phyloP scores from a whole-genome alignment of 2,888 invertebrate genomes.

The Trichopria drosophilae region DNA sequence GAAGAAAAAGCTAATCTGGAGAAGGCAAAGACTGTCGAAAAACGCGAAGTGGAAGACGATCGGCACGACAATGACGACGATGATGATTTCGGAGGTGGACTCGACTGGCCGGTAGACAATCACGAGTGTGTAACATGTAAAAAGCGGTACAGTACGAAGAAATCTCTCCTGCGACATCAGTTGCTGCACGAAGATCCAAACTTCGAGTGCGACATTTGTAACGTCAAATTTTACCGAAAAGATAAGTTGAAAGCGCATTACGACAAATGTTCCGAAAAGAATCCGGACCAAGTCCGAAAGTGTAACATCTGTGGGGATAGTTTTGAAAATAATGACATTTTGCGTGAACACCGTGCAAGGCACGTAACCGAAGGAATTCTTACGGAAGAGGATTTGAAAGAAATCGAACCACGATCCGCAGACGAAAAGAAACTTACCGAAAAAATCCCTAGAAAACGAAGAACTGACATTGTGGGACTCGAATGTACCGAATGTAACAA shows the following conservation, averaged over 20 bases:
- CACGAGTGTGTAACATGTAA: conserved; percentile 55
- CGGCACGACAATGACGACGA: conserved; percentile 48
- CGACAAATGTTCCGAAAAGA: conserved; percentile 56
- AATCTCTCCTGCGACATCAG: conserved; percentile 54
- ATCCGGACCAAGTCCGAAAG: conserved; percentile 56
- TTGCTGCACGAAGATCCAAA: conserved; percentile 55
- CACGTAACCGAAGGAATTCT: conserved; percentile 56
- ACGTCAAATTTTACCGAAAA: conserved; percentile 54
- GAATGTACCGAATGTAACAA: conserved; percentile 57
- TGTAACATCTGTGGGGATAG: conserved; percentile 56
- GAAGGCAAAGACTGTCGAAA: conserved; percentile 14
- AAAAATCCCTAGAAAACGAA: conserved; percentile 49
- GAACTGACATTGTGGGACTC: conserved; percentile 55
- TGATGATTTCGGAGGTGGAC: conserved; percentile 52
- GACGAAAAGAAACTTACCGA: conserved; percentile 47
- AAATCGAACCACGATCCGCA: conserved; percentile 49
- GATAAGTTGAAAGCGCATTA: conserved; percentile 56
- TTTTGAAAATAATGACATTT: conserved; percentile 54
- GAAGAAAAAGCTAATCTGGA: conserved; percentile 27
- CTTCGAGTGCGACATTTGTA: conserved; percentile 56
- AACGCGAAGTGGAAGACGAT: conserved; percentile 27
- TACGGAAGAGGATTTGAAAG: conserved; percentile 53
- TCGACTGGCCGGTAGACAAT: conserved; percentile 55
- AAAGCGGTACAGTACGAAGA: conserved; percentile 55
- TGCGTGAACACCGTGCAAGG: conserved; percentile 51